phyloP scores from a whole-genome alignment of 1,140 invertebrate species.

The Papilio glaucus region DNA sequence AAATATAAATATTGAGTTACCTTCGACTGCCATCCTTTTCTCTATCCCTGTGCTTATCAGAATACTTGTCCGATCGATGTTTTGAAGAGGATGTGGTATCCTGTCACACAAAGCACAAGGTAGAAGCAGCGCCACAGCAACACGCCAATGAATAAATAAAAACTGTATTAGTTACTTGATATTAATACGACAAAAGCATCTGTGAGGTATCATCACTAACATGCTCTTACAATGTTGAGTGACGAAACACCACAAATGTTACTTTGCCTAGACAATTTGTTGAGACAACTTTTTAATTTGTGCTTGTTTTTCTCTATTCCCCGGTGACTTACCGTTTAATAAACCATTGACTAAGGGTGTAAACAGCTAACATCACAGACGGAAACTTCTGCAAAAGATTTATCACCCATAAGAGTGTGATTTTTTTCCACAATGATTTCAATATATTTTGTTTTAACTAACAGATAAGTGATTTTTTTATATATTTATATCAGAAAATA shows the following conservation, averaged over 20 bases:
- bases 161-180: slow-evolving; percentile 80
- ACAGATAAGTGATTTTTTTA: slow-evolving; percentile 38
- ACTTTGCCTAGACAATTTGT: slow-evolving; percentile 67
- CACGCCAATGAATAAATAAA: slow-evolving; percentile 84
- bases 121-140: slow-evolving; percentile 84
- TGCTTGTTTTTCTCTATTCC: slow-evolving; percentile 62
- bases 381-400: slow-evolving; percentile 85
- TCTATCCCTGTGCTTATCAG: slow-evolving; percentile 79
- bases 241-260: slow-evolving; percentile 66
- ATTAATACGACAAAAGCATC: slow-evolving; percentile 63
- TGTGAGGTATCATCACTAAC: slow-evolving; percentile 65
- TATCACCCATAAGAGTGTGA: slow-evolving; percentile 82
- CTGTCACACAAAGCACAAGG: slow-evolving; percentile 85
- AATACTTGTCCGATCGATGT: slow-evolving; percentile 82
- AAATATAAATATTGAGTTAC: slow-evolving; percentile 46
- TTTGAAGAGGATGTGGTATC: slow-evolving; percentile 83
- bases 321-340: slow-evolving; percentile 82
- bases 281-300: slow-evolving; percentile 53
- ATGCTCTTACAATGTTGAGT: slow-evolving; percentile 41
- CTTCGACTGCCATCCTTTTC: slow-evolving; percentile 71
- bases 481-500: slow-evolving; percentile 43
- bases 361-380: slow-evolving; percentile 83
- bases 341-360: slow-evolving; percentile 82
- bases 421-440: slow-evolving; percentile 55
- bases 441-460: slow-evolving; percentile 34